phyloP scores from a whole-genome alignment of 1,140 invertebrate species.

The Nasonia longicornis region DNA sequence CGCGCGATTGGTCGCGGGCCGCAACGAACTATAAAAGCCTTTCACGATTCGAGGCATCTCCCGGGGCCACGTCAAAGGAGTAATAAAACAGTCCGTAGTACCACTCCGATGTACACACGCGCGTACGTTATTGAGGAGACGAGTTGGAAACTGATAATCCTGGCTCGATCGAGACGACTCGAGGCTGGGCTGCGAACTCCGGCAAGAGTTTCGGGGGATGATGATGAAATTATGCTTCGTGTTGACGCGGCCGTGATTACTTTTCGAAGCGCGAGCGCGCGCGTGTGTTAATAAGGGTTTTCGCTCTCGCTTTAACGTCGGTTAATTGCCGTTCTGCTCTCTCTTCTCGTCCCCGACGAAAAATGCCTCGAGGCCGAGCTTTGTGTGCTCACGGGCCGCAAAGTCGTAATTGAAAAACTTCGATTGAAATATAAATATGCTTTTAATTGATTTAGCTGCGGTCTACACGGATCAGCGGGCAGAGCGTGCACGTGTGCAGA shows the following conservation, averaged over 20 bases:
- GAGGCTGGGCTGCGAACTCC: background rate
- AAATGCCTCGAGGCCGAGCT: background rate
- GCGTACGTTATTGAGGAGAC: background rate
- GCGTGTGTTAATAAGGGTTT: background rate
- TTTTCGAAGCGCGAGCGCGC: background rate
- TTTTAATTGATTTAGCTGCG: background rate
- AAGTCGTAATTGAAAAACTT: background rate
- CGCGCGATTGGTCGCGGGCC: slow-evolving; percentile 40
- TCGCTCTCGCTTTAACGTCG: background rate
- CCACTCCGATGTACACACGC: background rate
- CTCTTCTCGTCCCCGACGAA: background rate
- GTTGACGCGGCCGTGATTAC: background rate
- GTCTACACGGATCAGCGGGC: no score
- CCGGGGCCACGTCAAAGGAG: slow-evolving; percentile 51
- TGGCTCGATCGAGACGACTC: background rate
- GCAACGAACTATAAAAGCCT: slow-evolving; percentile 52
- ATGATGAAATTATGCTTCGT: background rate
- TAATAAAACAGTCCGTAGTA: slow-evolving; percentile 48
- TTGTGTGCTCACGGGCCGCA: background rate
- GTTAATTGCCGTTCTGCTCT: background rate
- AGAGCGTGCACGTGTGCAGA: no score
- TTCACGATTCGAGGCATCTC: slow-evolving; percentile 47
- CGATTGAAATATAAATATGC: background rate
- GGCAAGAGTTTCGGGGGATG: slow-evolving; percentile 2
- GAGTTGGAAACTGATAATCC: background rate